These are phyloP conservation scores for Pachyuromys duprasi DNA, from an alignment of 2,797 vertebrate genomes.

Conservation along the genomic window DNA sequence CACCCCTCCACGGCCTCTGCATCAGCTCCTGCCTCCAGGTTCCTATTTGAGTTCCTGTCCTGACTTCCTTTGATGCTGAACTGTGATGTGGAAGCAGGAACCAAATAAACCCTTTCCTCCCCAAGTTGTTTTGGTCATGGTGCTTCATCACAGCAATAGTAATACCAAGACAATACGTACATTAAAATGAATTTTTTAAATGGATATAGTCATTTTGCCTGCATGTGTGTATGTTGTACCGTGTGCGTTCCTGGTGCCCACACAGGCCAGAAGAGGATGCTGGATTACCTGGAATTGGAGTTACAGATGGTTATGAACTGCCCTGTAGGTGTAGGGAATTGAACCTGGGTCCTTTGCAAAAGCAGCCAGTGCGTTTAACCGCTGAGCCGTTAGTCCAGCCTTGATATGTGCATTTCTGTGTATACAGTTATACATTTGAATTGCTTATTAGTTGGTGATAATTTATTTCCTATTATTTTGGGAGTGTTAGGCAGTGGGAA, in stretches of 20 bases:
- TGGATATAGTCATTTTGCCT: neutral
- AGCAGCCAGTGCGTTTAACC: neutral
- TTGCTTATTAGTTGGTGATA: neutral
- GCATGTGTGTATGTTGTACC: neutral
- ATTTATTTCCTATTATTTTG: slow-evolving; percentile 14
- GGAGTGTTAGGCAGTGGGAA: neutral
- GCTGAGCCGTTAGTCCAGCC: neutral
- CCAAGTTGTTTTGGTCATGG: neutral
- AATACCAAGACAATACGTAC: neutral
- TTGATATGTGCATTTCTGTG: too few species aligned
- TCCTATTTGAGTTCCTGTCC: too few species aligned
- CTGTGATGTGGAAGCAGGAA: neutral
- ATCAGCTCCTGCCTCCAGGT: neutral
- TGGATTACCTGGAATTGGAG: neutral
- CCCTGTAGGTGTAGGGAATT: neutral
- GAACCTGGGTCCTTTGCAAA: neutral
- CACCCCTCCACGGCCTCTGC: neutral
- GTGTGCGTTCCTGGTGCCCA: neutral
- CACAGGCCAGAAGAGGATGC: neutral
- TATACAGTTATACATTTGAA: neutral
- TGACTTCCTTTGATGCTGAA: neutral
- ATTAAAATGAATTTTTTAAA: neutral
- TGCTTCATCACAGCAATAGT: neutral
- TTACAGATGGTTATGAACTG: neutral
- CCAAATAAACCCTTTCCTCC: neutral